Base-by-base conservation (phyloP, 2,113 vertebrate species). In the Hemibagrus wyckioides region DNA sequence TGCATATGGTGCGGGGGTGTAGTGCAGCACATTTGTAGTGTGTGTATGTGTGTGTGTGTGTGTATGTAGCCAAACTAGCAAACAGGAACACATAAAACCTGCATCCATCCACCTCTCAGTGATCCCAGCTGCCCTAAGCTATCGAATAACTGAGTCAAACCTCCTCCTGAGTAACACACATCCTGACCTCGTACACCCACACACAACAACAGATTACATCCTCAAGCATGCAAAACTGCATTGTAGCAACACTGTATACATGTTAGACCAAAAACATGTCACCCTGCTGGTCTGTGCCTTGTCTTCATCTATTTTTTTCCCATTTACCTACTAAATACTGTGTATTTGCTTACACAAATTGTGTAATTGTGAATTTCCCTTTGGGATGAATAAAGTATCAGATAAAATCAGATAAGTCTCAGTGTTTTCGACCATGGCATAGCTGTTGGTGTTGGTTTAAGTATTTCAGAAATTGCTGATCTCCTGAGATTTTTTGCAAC, bases 91-190 rank as follows among this genome's bases (percentile, higher is more conserved):
- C 87, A 84, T 88, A 87, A 87, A 90, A 81, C 85, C 83, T 73
- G 28, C 82, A 90, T 92, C 82, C 80, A 89, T 91, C 85, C 85
- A 90, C 86, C 83, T 89, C 88, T 86, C 85, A 89, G 54, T 54
- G 85, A 89, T 84, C 82, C 79, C 30, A 83, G 84, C 69, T 21
- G 82, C 88, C 87, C 89, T 83, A 67, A 87, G 91, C 90, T 85
- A 85, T 90, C 57, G 82, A 88, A 91, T 88, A 84, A 91, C 71
- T 88, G 73, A 90, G 87, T 85, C 4, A 54, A 90, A 76, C 84
- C 85, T 86, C 54, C 39, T 71, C 71, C 84, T 84, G 85, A 89
- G 86, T 86, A 89, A 80, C 67, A 76, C 69, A 59, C 61, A 76
- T 84, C 33, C 86, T 84, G 81, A 85, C 77, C 82, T 44, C 17